A percentile compares a stretch with the other conserved stretches of the same genome.
Conservation (phyloP, 2,888 invertebrate species). For the Drosophila koepferae region DNA sequence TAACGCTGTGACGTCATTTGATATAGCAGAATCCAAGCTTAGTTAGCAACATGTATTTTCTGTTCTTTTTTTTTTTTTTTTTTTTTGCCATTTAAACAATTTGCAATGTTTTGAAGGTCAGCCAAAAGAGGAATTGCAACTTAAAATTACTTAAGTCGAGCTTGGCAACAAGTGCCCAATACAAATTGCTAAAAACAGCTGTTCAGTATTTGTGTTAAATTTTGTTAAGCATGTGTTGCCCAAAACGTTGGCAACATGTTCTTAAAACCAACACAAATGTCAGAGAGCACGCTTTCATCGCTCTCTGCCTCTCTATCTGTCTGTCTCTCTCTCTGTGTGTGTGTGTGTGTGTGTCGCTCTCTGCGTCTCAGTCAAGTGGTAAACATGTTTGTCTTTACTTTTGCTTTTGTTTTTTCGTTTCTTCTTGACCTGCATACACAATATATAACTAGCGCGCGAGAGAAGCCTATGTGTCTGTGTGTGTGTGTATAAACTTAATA, state of each 20-base stretch:
- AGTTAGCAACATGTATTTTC: conserved; percentile 26
- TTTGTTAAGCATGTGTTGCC: conserved; percentile 49
- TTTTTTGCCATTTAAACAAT: conserved; percentile 8
- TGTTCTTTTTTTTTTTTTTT: no score
- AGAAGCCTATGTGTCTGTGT: conserved; percentile 35
- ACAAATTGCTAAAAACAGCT: conserved; percentile 53
- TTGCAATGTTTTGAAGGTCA: conserved; percentile 46
- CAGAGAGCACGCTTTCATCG: conserved; percentile 17
- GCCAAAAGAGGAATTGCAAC: conserved; percentile 12
- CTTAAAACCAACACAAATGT: conserved; percentile 35
- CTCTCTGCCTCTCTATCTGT: conserved; percentile 3
- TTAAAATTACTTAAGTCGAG: conserved; percentile 43
- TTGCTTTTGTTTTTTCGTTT: conserved; percentile 78
- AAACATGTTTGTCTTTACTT: conserved; percentile 78
- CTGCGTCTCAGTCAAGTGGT: conserved; percentile 35
- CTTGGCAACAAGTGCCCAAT: conserved; percentile 54
- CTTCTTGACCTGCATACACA: conserved; percentile 80
- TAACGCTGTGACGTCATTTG: conserved; percentile 63
- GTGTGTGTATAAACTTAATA: conserved; percentile 7
- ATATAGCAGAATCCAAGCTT: conserved; percentile 50
- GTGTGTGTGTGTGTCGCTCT: conserved; percentile 1
- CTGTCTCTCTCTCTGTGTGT: neutral
- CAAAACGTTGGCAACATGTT: conserved; percentile 58
- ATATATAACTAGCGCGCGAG: conserved; percentile 75
- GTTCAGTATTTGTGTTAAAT: conserved; percentile 39